These are phyloP conservation scores for Sebastes schlegelii DNA, from an alignment of 2,113 vertebrate genomes.

Conservation along the genomic window DNA sequence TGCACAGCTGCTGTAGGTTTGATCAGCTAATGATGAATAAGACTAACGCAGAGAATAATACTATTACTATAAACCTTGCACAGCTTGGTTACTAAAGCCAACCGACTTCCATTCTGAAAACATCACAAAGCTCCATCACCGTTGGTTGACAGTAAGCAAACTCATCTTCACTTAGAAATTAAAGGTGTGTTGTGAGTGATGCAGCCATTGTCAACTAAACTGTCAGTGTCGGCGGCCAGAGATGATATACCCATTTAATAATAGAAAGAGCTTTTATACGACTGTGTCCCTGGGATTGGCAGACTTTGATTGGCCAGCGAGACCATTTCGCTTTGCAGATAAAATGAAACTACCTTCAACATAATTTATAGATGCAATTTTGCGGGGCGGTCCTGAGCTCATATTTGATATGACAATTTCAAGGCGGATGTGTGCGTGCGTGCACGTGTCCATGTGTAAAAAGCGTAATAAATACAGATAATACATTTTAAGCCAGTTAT, in stretches of 20 bases:
- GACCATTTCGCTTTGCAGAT: constrained; percentile 74
- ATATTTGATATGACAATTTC: constrained; percentile 69
- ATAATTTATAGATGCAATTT: constrained; percentile 83
- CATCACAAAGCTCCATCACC: constrained; percentile 2
- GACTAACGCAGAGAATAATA: background rate
- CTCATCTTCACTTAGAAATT: constrained; percentile 47
- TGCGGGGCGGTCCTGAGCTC: constrained; percentile 61
- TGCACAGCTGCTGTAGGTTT: constrained; percentile 9
- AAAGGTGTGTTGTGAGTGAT: constrained; percentile 66
- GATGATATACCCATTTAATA: constrained; percentile 82
- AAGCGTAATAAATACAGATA: constrained; percentile 50
- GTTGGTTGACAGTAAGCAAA: constrained; percentile 20
- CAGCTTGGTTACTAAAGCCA: background rate
- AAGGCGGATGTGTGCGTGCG: constrained; percentile 21
- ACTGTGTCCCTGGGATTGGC: constrained; percentile 65
- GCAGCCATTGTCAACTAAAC: constrained; percentile 64
- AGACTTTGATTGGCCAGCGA: constrained; percentile 75
- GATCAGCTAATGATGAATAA: background rate
- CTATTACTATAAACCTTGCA: background rate
- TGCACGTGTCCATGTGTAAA: constrained; percentile 24
- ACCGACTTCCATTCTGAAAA: constrained; percentile 3
- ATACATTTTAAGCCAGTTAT: constrained; percentile 29
- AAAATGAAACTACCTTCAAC: constrained; percentile 78
- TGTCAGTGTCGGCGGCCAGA: constrained; percentile 69
- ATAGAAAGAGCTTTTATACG: constrained; percentile 81